Base-by-base conservation (phyloP, 1,140 invertebrate genomes). In the Drosophila pallidifrons region DNA sequence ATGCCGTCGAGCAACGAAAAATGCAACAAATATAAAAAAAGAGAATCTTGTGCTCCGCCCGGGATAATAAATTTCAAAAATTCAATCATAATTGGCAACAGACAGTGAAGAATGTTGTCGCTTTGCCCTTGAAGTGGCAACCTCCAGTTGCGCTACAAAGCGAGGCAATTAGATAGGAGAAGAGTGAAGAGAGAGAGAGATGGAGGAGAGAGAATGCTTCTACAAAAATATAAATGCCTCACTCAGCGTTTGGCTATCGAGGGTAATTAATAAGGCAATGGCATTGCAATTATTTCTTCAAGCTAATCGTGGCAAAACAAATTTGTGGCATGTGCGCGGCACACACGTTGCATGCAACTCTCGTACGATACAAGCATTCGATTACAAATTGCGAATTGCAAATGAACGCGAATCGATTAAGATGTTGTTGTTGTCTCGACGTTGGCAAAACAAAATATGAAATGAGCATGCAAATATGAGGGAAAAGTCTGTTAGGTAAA, bases 331-430 rank as follows among this genome's bases (percentile, higher is more conserved):
- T 82, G 80, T 83, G 63, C 61, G 47, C 32, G 79, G 38, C 46
- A 75, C 77, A 78, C 75, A 86, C 82, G 78, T 81, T 78, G 77
- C 81, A 83, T 63, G 60, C 10, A 16, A 15, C 52, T 1, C n/a
- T 1, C n/a, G 13, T 8, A 8, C 63, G 68, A 51, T 51, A 75
- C 54, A 45, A 68, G 67, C 80, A 75, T 65, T 80, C 69, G 80
- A 85, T 89, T 83, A 89, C 85, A 89, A 89, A 89, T 89, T 89
- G 85, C 86, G 28, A 64, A 64, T 52, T 52, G 47, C 60, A 88
- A 89, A 88, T 88, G 85, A 89, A 90, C 86, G 81, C 79, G 76
- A 89, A 90, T 89, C 85, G 85, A 89, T 89, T 85, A 85, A 89
- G 85, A 89, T 89, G 86, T 88, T 32, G 32, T 8, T 32, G 5